These are phyloP conservation scores for Indicator maculatus DNA, from an alignment of 2,113 vertebrate genomes.

Conservation along the genomic window DNA sequence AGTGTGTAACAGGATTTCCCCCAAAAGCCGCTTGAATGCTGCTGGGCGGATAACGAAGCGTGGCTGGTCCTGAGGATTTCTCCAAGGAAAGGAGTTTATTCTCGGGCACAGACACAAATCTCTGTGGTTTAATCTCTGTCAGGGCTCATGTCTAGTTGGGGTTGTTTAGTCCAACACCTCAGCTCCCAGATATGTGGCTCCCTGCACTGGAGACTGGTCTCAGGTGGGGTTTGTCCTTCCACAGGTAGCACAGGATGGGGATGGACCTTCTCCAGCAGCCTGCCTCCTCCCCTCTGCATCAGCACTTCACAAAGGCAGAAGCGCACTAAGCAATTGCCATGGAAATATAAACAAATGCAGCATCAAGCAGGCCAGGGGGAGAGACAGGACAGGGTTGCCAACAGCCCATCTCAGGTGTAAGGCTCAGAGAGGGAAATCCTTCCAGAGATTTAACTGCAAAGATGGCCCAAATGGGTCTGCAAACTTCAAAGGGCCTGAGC, in stretches of 20 bases:
- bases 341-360: not conserved
- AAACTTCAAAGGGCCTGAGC: not conserved
- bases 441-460: not conserved
- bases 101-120: accelerated
- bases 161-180: not conserved
- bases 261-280: not conserved
- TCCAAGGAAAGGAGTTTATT: constrained; percentile 41
- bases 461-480: not conserved
- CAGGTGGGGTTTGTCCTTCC: not conserved
- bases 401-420: not conserved
- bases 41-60: constrained; percentile 29
- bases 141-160: not conserved
- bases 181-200: not conserved
- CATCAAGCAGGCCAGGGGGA: not conserved
- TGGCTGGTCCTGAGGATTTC: constrained; percentile 25
- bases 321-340: not conserved
- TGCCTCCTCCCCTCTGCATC: not conserved
- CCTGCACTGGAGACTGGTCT: not conserved
- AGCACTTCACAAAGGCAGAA: not conserved
- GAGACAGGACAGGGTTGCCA: not conserved
- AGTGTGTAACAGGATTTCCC: constrained; percentile 38
- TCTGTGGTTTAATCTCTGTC: not conserved
- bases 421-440: not conserved
- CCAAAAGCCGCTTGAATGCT: constrained; percentile 44
- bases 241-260: not conserved